A percentile compares a stretch with the other conserved stretches of the same genome.
These are phyloP conservation scores for Eulemur rufifrons DNA, from an alignment of 2,113 vertebrate species.

Conservation along the genomic window DNA sequence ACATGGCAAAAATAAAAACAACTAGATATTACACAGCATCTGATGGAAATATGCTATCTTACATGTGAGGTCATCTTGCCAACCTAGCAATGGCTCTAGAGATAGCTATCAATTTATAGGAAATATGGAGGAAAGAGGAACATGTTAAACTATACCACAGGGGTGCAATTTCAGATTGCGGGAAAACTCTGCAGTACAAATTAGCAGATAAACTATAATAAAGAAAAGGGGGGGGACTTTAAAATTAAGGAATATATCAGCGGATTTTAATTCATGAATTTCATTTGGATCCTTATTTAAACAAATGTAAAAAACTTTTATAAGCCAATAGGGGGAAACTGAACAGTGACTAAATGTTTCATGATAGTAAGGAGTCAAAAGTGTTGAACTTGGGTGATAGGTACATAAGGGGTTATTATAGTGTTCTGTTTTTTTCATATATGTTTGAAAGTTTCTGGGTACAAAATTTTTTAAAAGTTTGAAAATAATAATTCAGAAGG, in stretches of 20 bases:
- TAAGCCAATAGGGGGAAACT: neutral
- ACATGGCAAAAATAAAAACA: neutral
- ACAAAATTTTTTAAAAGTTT: neutral
- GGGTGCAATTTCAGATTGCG: neutral
- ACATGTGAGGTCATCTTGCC: neutral
- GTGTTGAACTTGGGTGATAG: neutral
- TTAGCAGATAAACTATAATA: neutral
- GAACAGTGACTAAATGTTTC: neutral
- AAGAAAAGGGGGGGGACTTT: neutral
- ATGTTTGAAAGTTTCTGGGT: neutral
- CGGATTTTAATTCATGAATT: neutral
- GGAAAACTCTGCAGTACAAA: neutral
- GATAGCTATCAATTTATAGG: neutral
- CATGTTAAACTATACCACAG: neutral
- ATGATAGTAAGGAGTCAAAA: neutral
- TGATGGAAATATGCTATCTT: neutral
- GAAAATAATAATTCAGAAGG: conserved; percentile 36
- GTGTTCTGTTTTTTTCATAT: neutral
- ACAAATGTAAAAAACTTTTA: conserved; percentile 4
- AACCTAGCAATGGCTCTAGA: neutral
- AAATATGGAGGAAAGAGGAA: neutral
- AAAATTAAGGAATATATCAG: neutral
- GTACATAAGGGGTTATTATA: neutral
- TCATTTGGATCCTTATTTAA: conserved; percentile 7
- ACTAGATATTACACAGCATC: neutral